Conservation (phyloP, 2,888 invertebrate species). For the Dryobota labecula region DNA sequence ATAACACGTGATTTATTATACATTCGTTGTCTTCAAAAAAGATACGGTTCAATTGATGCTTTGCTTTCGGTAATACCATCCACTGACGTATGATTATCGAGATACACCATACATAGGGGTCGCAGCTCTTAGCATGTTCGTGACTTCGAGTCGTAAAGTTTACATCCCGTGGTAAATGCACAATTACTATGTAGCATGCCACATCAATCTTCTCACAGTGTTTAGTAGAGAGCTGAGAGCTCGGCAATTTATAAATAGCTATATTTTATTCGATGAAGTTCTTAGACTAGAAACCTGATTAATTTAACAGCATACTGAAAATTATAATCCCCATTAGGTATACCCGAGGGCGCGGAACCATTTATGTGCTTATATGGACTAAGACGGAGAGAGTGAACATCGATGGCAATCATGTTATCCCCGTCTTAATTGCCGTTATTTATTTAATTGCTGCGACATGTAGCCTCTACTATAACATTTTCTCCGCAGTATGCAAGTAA, state of each 20-base stretch:
- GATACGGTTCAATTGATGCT: constrained; percentile 72
- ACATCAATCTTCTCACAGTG: constrained; percentile 63
- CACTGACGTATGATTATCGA: constrained; percentile 62
- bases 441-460: constrained; percentile 68
- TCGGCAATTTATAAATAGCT: constrained; percentile 29
- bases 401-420: constrained; percentile 58
- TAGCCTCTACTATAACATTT: constrained; percentile 65
- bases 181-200: constrained; percentile 66
- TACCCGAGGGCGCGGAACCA: constrained; percentile 42
- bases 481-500: constrained; percentile 55
- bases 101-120: constrained; percentile 49
- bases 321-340: constrained; percentile 54
- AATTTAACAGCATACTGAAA: constrained; percentile 52
- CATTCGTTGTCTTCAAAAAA: constrained; percentile 72
- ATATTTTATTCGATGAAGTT: constrained; percentile 33
- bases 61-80: constrained; percentile 58
- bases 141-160: constrained; percentile 62
- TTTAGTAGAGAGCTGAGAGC: constrained; percentile 50
- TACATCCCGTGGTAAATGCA: constrained; percentile 66
- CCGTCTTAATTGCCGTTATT: constrained; percentile 63
- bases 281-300: constrained; percentile 46
- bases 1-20: constrained; percentile 73
- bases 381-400: constrained; percentile 58
- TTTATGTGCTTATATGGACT: constrained; percentile 55
- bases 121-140: constrained; percentile 56